Conservation (phyloP, 2,113 vertebrate genomes). For the Struthio camelus region DNA sequence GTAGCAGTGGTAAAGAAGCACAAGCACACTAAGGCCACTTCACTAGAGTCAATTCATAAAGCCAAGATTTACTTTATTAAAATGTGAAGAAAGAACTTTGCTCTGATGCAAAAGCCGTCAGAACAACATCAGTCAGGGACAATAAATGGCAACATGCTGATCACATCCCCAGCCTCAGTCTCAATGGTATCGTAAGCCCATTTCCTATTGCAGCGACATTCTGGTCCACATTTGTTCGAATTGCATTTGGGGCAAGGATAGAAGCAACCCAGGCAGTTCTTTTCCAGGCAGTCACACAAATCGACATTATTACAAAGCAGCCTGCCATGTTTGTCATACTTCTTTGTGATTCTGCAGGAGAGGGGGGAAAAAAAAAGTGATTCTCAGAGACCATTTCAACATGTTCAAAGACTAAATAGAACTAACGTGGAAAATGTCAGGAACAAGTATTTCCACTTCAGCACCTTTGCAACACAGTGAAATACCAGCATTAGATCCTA, state of each 20-base stretch:
- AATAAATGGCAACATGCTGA: conserved; percentile 64
- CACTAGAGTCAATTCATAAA: background rate
- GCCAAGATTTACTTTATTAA: background rate
- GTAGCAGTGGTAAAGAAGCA: background rate
- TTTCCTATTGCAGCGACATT: conserved; percentile 76
- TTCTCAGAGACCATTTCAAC: background rate
- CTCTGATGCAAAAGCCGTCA: background rate
- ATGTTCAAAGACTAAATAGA: background rate
- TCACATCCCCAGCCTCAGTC: conserved; percentile 67
- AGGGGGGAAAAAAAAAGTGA: background rate
- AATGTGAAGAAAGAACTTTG: background rate
- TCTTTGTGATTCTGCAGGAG: conserved; percentile 61
- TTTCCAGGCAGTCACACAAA: conserved; percentile 81
- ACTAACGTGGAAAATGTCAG: background rate
- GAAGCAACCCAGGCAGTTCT: conserved; percentile 80
- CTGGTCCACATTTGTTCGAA: conserved; percentile 78
- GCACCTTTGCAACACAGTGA: background rate
- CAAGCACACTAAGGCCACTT: background rate
- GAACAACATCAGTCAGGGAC: conserved; percentile 50
- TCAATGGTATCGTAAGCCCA: conserved; percentile 78
- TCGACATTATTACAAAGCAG: conserved; percentile 69
- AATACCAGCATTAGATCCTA: background rate
- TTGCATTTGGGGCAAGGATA: conserved; percentile 80
- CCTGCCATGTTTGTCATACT: conserved; percentile 72
- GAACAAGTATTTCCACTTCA: background rate